Base-by-base conservation (phyloP, 2,113 vertebrate species). In the Empidonax alnorum region DNA sequence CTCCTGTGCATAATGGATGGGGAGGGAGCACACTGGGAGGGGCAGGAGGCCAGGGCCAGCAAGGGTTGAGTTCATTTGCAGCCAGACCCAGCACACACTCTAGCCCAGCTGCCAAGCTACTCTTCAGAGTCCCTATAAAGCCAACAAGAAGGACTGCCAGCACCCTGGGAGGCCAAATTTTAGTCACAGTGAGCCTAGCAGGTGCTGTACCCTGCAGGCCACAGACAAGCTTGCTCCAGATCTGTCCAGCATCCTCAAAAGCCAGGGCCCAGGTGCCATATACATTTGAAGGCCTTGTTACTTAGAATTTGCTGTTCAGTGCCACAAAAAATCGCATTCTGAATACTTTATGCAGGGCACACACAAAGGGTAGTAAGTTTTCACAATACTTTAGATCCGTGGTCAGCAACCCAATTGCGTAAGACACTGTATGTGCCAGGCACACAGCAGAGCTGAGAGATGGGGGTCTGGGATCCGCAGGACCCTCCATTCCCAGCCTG, bases 41-140 rank as follows among this genome's bases (percentile, higher is more conserved):
- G 30, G 28, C 41, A 41, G 31, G 46, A 56, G 44, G n/a, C n/a
- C 84, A 37, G 39, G 18, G 20, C 27, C 39, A 37, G n/a, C 28
- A 46, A 61, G 41, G 83, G 61, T 7, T 0, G 0, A 41, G 41
- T 25, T 42, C 3, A 2, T 14, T 73, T 42, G 17, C 0, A 1
- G 73, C 50, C 69, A 85, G 41, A 65, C 21, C 7, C 30, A 77
- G 39, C 63, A 76, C 33, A 52, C 1, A 0, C n/a, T 8, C 46
- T 27, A 63, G 49, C 10, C 15, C 6, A 5, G 61, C 69, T 67
- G 61, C 78, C 83, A 72, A 61, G 20, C 11, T 50, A 7, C 23
- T 56, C 49, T 75, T 87, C 82, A 72, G n/a, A 75, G 50, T 35
- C 18, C 24, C 17, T 14, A 5, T 15, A 53, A 92, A 92, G 12